Base-by-base conservation (phyloP, 1,140 invertebrate genomes). In the Anadara kagoshimensis region DNA sequence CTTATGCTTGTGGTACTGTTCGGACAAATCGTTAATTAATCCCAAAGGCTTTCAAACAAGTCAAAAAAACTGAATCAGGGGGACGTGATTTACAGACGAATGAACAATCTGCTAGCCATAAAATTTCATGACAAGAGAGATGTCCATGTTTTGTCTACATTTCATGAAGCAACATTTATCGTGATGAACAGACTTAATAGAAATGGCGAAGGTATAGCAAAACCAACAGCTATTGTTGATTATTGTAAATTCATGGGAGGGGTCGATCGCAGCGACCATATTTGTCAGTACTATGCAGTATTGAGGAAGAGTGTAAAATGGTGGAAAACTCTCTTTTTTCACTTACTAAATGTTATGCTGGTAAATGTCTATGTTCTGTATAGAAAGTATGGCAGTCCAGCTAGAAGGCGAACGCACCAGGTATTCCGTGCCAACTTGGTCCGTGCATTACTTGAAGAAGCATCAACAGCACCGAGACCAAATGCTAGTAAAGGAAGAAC, bases 381-480 rank as follows among this genome's bases (percentile, higher is more conserved):
- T 5, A 59, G 29, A 26, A 36, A 36, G 14, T 36, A 59, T 12
- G 57, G 57, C 18, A 26, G 36, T 29, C 57, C 22, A 16, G 26
- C 22, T 1, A 36, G 12, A 12, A 29, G 29, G 36, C 12, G 57
- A 7, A 59, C 57, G 14, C 57, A 59, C 36, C 29, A 59, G 57
- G 49, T 20, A 51, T 61, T 61, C 20, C 43, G 41, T 20, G 45
- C 58, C 43, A 44, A 20, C 45, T 20, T 61, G 18, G 58, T 61
- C 14, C 22, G 20, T 61, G 16, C 58, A 44, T 14, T 61, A 16
- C 43, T 61, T 44, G 41, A 61, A 44, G 41, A 45, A 20, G 58
- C 58, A 24, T 36, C 56, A 58, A 58, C 56, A 36, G 56, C 56
- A 36, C 56, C 56, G 14, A 58, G 22, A 58, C 56, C 56, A 58